Conservation (phyloP, 2,113 vertebrate species). For the Mobula hypostoma region DNA sequence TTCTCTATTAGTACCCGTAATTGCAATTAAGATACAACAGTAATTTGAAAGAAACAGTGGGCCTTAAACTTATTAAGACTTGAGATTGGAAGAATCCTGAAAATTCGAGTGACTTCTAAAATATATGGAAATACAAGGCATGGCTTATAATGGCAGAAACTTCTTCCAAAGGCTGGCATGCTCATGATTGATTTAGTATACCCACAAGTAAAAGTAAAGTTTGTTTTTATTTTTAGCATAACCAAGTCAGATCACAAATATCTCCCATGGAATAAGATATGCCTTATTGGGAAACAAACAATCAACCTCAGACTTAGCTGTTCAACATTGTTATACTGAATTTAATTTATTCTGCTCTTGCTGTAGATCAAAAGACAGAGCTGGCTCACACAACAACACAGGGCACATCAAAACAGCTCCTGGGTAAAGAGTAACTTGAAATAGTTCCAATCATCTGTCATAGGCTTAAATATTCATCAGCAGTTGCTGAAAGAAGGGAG, state of each 20-base stretch:
- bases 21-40: too few species aligned
- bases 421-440: not conserved
- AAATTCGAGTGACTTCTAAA: too few species aligned
- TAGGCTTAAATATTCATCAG: not conserved
- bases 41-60: too few species aligned
- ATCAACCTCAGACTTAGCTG: not conserved
- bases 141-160: too few species aligned
- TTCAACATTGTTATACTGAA: not conserved
- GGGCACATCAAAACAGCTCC: not conserved
- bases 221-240: not conserved
- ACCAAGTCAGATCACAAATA: not conserved
- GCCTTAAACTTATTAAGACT: too few species aligned
- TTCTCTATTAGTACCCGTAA: too few species aligned
- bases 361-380: not conserved
- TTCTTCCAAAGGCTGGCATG: too few species aligned
- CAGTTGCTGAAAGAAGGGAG: not conserved
- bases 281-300: not conserved
- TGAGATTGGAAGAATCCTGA: too few species aligned
- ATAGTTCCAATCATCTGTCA: not conserved
- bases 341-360: slow-evolving; percentile 4
- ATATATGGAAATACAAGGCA: too few species aligned
- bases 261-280: not conserved
- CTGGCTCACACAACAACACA: not conserved
- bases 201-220: not conserved
- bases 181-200: too few species aligned